Base-by-base conservation (phyloP, 2,888 invertebrate genomes). In the Lucinisca nassula region DNA sequence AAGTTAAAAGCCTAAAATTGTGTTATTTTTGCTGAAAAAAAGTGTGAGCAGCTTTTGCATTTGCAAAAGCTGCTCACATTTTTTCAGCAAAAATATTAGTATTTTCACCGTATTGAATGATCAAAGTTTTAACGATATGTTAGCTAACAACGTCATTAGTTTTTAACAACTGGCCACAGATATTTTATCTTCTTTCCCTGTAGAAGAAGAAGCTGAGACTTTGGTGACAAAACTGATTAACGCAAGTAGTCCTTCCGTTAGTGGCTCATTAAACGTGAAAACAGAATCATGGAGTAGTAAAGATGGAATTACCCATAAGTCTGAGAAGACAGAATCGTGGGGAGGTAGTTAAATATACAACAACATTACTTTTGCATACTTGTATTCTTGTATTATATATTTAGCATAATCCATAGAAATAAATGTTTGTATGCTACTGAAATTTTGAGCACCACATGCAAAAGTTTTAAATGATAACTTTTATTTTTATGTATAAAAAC, bases 201-300 rank as follows among this genome's bases (percentile, higher is more conserved):
- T 92, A 94, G 94, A 93, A 83, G 90, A 92, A 77, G 90, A 92
- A 80, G 92, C 94, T 35, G 91, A 91, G 77, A 88, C 90, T 72
- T 91, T 94, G 85, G 90, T 92, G 75, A 89, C 92, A 72, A 91
- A 93, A 90, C 89, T 95, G 37, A 88, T 91, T 84, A 91, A 92
- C 73, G 89, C 90, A 21, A 87, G 91, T 67, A 89, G 92, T 73
- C 90, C 92, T 24, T 91, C 89, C 27, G 92, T 93, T n/a, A 92
- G 92, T 67, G 95, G 95, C 51, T 89, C 91, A 45, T 92, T 95
- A 14, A 92, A 92, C n/a, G 94, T 95, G 78, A 93, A 93, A 89
- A 94, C 94, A 45, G 94, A 95, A 79, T 92, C 94, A 24, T 95
- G 95, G 95, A 95, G 89, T 92, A 95, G 95, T 88, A 82, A 85